Conservation (phyloP, 2,888 invertebrate genomes). For the Drepanosiphum platanoidis region DNA sequence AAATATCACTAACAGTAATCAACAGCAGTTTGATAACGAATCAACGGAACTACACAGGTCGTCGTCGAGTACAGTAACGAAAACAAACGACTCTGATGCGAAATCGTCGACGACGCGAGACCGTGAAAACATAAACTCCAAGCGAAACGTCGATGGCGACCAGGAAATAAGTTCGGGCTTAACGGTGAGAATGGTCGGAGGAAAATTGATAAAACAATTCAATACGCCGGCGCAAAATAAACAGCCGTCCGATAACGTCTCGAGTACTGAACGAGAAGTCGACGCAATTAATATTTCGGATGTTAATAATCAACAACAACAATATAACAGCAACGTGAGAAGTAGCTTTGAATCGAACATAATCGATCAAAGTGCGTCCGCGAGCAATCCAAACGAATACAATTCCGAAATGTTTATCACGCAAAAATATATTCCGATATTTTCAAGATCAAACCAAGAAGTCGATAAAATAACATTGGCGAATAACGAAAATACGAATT, state of each 20-base stretch:
- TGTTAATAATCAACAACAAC: background rate
- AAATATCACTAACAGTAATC: background rate
- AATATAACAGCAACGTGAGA: background rate
- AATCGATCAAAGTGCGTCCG: background rate
- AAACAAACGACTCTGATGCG: background rate
- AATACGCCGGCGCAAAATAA: background rate
- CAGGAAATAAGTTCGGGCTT: slow-evolving; percentile 30
- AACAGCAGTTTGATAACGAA: background rate
- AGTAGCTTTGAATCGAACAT: slow-evolving; percentile 1
- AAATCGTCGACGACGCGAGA: background rate
- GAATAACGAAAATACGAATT: background rate
- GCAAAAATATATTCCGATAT: slow-evolving; percentile 46
- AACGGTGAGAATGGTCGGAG: slow-evolving; percentile 64
- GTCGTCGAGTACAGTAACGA: background rate
- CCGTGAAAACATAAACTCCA: background rate
- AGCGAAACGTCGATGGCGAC: background rate
- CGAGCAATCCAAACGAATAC: background rate
- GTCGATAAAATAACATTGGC: slow-evolving; percentile 42
- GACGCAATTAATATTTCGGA: background rate
- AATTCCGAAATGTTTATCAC: slow-evolving; percentile 25
- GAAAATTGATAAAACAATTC: slow-evolving; percentile 64
- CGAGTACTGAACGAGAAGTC: background rate
- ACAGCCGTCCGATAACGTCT: background rate
- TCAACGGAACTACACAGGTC: background rate
- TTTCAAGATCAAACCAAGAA: slow-evolving; percentile 46